Percentiles rank a stretch among this genome's conserved stretches.
Conservation (phyloP, 2,113 vertebrate genomes). For the Nettapus auritus region DNA sequence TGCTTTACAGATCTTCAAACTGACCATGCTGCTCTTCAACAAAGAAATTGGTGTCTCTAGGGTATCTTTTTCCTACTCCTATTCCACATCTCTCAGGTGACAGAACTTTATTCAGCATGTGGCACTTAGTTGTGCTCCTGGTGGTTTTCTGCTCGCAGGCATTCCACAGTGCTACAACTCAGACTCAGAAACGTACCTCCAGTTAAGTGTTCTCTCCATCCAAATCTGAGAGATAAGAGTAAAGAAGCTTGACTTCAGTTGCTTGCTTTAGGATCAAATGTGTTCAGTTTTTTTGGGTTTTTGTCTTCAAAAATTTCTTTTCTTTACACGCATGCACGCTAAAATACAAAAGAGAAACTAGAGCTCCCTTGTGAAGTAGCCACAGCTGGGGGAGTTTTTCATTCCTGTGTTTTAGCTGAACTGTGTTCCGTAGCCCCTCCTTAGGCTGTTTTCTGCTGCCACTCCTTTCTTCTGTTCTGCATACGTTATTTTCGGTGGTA, state of each 20-base stretch:
- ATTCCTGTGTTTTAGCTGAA: not conserved
- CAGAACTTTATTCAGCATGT: not conserved
- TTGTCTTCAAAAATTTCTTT: not conserved
- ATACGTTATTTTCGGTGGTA: not conserved
- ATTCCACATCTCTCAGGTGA: not conserved
- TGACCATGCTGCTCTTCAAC: not conserved
- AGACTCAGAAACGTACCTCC: not conserved
- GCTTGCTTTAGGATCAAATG: not conserved
- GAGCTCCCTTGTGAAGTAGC: not conserved
- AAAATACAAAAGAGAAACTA: not conserved
- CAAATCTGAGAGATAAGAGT: not conserved
- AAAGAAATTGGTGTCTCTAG: not conserved
- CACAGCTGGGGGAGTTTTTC: not conserved
- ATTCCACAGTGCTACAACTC: not conserved
- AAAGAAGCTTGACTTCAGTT: not conserved
- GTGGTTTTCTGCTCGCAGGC: not conserved
- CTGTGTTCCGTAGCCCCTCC: not conserved
- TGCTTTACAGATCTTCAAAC: not conserved
- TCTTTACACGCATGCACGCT: rapidly evolving
- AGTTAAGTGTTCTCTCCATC: not conserved
- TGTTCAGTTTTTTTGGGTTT: not conserved
- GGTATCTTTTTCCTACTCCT: not conserved
- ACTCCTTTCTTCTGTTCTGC: not conserved
- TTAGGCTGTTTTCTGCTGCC: not conserved
- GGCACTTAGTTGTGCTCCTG: not conserved